Conservation (phyloP, 2,888 invertebrate species). For the Steinernema carpocapsae region DNA sequence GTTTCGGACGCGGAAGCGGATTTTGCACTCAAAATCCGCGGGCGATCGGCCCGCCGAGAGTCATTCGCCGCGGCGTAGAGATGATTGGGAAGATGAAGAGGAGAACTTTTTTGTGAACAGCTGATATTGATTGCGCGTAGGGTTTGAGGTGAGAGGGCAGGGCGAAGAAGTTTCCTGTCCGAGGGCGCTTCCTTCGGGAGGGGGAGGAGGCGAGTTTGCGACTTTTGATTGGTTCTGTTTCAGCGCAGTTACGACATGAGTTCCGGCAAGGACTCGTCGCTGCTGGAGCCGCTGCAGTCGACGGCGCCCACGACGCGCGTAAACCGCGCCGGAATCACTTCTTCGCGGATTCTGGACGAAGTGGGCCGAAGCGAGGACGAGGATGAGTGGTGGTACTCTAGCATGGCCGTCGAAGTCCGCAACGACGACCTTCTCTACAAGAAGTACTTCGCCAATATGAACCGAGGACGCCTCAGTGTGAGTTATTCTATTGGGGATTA, state of each 20-base stretch:
- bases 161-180: background rate
- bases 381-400: slow-evolving; percentile 22
- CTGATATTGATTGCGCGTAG: slow-evolving; percentile 34
- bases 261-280: slow-evolving; percentile 47
- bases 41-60: background rate
- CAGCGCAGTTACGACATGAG: slow-evolving; percentile 40
- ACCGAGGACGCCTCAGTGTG: slow-evolving; percentile 49
- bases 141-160: slow-evolving; percentile 27
- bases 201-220: background rate
- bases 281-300: slow-evolving; percentile 47
- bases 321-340: slow-evolving; percentile 29
- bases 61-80: background rate
- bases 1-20: background rate
- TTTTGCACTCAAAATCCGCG: background rate
- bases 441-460: slow-evolving; percentile 53
- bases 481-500: slow-evolving; percentile 30
- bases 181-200: background rate
- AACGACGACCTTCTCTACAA: slow-evolving; percentile 48
- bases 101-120: slow-evolving; percentile 24
- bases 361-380: slow-evolving; percentile 33
- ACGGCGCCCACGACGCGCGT: slow-evolving; percentile 30
- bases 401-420: slow-evolving; percentile 49
- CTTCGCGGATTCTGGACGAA: slow-evolving; percentile 33
- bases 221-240: slow-evolving; percentile 20
- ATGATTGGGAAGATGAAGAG: slow-evolving; percentile 13